These are phyloP conservation scores for Aromia moschata DNA, from an alignment of 2,888 invertebrate genomes.

Conservation along the genomic window DNA sequence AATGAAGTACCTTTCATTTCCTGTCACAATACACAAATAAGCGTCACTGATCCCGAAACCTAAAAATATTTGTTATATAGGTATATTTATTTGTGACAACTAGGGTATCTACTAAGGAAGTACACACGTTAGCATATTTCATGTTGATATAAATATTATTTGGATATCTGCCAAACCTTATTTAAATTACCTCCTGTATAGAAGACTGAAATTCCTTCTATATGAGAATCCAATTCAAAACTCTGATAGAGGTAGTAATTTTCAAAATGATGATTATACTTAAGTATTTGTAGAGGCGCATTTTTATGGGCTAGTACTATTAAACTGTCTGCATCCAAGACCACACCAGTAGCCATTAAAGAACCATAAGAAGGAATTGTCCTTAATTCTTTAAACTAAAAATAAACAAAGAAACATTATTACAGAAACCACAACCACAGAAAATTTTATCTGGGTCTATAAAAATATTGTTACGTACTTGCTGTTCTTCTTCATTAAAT, in stretches of 20 bases:
- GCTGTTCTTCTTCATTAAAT: slow-evolving; percentile 47
- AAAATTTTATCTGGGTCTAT: no score
- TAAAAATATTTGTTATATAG: no score
- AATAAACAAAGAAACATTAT: slow-evolving; percentile 27
- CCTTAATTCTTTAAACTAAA: slow-evolving; percentile 55
- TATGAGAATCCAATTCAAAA: slow-evolving; percentile 50
- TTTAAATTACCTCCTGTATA: slow-evolving; percentile 56
- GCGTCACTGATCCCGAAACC: slow-evolving; percentile 56
- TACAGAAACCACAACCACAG: no score
- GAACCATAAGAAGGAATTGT: slow-evolving; percentile 51
- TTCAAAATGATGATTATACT: slow-evolving; percentile 52
- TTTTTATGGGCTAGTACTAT: slow-evolving; percentile 53
- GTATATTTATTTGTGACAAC: no score
- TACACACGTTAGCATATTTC: no score
- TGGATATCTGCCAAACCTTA: no score
- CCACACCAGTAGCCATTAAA: slow-evolving; percentile 52
- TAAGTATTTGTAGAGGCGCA: slow-evolving; percentile 53
- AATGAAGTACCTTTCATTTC: slow-evolving; percentile 52
- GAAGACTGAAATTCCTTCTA: slow-evolving; percentile 53
- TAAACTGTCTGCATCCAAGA: slow-evolving; percentile 52
- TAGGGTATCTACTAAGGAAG: no score
- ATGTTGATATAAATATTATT: no score
- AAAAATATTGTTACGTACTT: slow-evolving; percentile 46
- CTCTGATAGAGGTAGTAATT: slow-evolving; percentile 58
- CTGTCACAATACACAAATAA: slow-evolving; percentile 54